Conservation (phyloP, 2,113 vertebrate species). For the Sinosuthora webbiana region DNA sequence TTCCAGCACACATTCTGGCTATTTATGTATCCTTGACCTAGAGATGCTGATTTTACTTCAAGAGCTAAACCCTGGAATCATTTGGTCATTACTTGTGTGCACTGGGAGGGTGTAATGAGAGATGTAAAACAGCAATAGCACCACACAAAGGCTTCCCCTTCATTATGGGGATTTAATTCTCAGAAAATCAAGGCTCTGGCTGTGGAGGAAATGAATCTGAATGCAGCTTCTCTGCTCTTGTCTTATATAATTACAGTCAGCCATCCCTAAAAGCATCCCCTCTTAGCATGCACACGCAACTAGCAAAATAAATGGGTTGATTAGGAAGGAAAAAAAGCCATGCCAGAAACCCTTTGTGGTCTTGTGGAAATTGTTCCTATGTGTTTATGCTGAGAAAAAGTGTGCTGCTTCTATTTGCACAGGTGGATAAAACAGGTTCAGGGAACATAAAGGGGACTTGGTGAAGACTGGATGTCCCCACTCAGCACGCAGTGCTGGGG, state of each 20-base stretch:
- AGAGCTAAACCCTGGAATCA: neutral
- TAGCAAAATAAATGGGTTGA: neutral
- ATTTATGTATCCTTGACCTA: neutral
- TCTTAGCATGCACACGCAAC: neutral
- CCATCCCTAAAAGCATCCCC: conserved; percentile 32
- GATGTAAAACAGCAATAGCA: neutral
- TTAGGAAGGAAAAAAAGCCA: neutral
- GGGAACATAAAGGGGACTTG: neutral
- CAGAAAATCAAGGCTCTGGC: conserved; percentile 39
- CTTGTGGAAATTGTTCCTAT: neutral
- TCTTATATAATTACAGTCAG: conserved; percentile 47
- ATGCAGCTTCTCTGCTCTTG: conserved; percentile 26
- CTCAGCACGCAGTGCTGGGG: neutral
- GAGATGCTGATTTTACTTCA: neutral
- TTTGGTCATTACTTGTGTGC: neutral
- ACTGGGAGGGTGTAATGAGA: neutral
- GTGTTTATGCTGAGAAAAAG: neutral
- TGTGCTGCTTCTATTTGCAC: neutral
- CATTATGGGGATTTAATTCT: conserved; percentile 20
- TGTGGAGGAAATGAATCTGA: conserved; percentile 22
- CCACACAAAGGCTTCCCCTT: neutral
- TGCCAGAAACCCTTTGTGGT: neutral
- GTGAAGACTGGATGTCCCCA: neutral
- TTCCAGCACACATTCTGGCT: neutral
- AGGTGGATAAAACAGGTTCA: neutral